Evolutionary conservation across 2,797 vertebrate species (phyloP), one percentile per base, ranked within the genome.

Genomic region (Argya squamiceps): DNA sequence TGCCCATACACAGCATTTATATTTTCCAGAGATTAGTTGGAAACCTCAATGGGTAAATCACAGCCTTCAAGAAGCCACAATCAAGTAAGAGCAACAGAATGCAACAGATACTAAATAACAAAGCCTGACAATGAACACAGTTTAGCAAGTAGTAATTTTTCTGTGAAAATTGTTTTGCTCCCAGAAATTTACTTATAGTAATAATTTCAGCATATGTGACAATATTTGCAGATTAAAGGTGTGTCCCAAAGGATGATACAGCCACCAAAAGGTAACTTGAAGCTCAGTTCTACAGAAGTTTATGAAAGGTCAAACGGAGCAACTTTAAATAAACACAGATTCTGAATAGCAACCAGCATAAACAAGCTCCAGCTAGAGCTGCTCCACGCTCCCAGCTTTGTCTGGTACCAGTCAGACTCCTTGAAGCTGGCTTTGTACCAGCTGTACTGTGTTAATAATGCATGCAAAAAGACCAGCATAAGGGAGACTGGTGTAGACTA

Each of bases 241-340:
- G 50, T 15, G 6, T 50, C 70, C 59, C 47, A 90, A 81, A 92
- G 65, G 65, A 92, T 82, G 69, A 91, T 47, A 69, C 22, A 70
- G 34, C 32, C 65, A 92, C 80, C 44, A 71, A 91, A 95, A 96
- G 37, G 87, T 80, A 95, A 91, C 60, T 15, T 68, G 87, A 97
- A 84, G 52, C 74, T 90, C 81, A 81, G 30, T 91, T 93, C 80
- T 53, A 74, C 55, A 68, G 52, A 30, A 93, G 62, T 91, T 92
- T 89, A 71, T 46, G 90, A 69, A 59, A 69, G 96, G 96, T 96
- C 96, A 97, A 91, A 93, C 96, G 78, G 83, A 97, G 36, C 68
- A 94, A 89, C 93, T 96, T 97, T 70, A 97, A 94, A 84, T 80
- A 97, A 97, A 97, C 92, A 96, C 78, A 92, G 88, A 88, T 88